A percentile compares a stretch with the other conserved stretches of the same genome.
Conservation (phyloP, 2,113 vertebrate species). For the Spea multiplicata region DNA sequence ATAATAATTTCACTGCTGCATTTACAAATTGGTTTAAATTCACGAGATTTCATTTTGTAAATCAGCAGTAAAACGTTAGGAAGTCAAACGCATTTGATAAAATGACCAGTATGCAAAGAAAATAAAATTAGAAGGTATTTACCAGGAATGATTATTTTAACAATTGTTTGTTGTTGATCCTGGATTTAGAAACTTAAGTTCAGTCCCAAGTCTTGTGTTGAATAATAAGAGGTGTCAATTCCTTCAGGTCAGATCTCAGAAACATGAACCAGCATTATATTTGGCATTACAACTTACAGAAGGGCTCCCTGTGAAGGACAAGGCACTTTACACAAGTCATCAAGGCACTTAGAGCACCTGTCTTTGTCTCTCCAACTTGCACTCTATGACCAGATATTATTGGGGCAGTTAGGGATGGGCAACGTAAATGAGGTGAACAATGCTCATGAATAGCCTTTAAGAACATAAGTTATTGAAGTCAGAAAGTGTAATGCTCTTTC, state of each 20-base stretch:
- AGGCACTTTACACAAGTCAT: conserved; percentile 27
- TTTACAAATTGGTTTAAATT: too few relatives aligned
- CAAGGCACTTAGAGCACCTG: conserved; percentile 26
- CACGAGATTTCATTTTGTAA: too few relatives aligned
- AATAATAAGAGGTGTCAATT: conserved; percentile 43
- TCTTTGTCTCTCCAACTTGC: conserved; percentile 29
- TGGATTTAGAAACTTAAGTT: conserved; percentile 31
- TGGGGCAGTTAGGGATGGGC: background rate
- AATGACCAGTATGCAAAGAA: too few relatives aligned
- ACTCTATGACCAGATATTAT: background rate
- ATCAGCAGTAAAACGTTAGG: too few relatives aligned
- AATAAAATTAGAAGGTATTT: too few relatives aligned
- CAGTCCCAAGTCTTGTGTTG: conserved; percentile 15
- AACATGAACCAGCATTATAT: conserved; percentile 42
- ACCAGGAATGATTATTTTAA: too few relatives aligned
- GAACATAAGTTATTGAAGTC: too few relatives aligned
- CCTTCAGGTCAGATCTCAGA: conserved; percentile 29
- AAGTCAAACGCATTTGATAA: too few relatives aligned
- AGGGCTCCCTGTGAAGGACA: conserved; percentile 6
- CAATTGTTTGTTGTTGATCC: background rate
- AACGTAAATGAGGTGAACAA: too few relatives aligned
- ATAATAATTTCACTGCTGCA: too few relatives aligned
- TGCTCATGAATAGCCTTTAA: too few relatives aligned
- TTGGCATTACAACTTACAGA: conserved; percentile 24
- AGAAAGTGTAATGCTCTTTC: too few relatives aligned